A percentile compares a stretch with the other conserved stretches of the same genome.
Evolutionary conservation across 2,113 vertebrate species (phyloP).

Genomic region (Noctilio leporinus): DNA sequence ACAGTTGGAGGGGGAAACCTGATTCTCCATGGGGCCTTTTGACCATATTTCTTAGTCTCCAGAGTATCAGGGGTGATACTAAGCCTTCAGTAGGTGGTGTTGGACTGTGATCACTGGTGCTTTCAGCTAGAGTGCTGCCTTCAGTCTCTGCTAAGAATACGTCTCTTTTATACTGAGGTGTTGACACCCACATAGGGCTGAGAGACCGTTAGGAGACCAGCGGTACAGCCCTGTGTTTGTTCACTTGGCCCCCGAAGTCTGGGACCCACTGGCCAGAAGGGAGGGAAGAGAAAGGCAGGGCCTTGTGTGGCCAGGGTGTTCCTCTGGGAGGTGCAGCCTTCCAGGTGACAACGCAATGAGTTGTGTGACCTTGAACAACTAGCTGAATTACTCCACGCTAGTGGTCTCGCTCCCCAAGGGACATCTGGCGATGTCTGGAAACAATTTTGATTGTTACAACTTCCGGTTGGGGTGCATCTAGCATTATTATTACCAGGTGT

Average conservation of each 20-base stretch:
- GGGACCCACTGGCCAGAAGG: neutral
- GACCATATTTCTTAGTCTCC: neutral
- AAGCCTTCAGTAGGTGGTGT: neutral
- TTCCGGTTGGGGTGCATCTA: neutral
- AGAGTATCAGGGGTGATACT: neutral
- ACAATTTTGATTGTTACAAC: neutral
- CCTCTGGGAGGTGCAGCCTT: neutral
- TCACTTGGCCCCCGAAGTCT: neutral
- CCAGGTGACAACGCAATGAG: neutral
- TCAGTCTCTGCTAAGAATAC: neutral
- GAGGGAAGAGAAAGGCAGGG: neutral
- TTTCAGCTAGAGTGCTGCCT: neutral
- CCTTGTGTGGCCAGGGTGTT: rapidly evolving
- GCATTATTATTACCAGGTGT: neutral
- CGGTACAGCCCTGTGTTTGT: neutral
- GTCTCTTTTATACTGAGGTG: neutral
- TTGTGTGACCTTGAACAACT: neutral
- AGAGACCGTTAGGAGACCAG: neutral
- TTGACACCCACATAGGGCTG: neutral
- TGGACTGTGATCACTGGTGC: neutral
- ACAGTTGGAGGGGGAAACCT: neutral
- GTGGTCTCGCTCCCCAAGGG: neutral
- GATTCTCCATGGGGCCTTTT: neutral
- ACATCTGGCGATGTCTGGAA: neutral
- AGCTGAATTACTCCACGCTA: neutral